phyloP scores from a whole-genome alignment of 2,888 invertebrate genomes.

The Tipula lateralis region DNA sequence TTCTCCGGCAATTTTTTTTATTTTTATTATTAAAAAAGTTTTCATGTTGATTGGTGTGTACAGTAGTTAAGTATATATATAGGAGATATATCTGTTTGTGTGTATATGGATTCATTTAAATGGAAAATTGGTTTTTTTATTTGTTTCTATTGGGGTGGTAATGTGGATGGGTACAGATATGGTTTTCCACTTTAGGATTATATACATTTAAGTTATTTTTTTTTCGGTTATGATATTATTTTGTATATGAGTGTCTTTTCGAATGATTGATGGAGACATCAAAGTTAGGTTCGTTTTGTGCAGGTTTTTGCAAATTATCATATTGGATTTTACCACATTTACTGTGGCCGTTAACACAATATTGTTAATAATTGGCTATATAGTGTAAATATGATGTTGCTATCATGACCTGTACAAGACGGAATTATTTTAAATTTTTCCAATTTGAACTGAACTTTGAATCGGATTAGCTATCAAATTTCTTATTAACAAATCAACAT shows the following conservation, averaged over 20 bases:
- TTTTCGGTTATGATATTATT: background rate
- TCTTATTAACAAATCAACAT: no score
- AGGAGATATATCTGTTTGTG: background rate
- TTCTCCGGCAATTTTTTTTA: slow-evolving; percentile 26
- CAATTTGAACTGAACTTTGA: no score
- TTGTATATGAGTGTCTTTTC: background rate
- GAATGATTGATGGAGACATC: background rate
- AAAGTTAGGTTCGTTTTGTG: background rate
- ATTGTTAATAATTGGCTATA: no score
- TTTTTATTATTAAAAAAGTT: slow-evolving; percentile 24
- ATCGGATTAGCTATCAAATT: no score
- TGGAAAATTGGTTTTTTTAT: slow-evolving; percentile 19
- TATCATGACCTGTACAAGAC: no score
- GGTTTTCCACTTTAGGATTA: slow-evolving; percentile 24
- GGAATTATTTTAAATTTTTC: no score
- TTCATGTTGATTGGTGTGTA: slow-evolving; percentile 24
- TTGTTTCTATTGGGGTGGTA: slow-evolving; percentile 24
- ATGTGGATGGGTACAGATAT: background rate
- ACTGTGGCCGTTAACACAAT: no score
- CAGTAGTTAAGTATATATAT: slow-evolving; percentile 24
- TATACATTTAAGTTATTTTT: background rate
- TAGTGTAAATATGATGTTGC: no score
- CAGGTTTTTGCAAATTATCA: no score
- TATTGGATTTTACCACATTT: no score
- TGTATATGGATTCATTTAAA: slow-evolving; percentile 24